Conservation (phyloP, 1,140 invertebrate species). For the Diabrotica undecimpunctata region DNA sequence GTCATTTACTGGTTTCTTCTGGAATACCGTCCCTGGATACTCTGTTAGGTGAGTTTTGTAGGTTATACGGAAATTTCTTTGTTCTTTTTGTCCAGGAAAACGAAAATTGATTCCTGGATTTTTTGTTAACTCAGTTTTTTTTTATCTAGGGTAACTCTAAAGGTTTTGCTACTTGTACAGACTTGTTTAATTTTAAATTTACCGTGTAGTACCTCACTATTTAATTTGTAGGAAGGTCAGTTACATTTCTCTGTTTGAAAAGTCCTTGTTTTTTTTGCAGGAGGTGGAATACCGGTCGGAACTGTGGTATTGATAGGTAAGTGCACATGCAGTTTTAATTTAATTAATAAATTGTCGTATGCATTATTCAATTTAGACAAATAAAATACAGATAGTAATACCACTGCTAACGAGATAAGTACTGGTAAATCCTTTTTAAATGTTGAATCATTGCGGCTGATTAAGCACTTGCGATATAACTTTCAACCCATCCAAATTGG, state of each 20-base stretch:
- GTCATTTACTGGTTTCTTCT: conserved; percentile 64
- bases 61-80: conserved; percentile 31
- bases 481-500: too few species aligned
- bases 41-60: conserved; percentile 54
- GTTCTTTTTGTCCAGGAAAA: conserved; percentile 23
- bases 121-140: too few species aligned
- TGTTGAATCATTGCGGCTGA: too few species aligned
- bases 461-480: too few species aligned
- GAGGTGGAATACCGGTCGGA: conserved; percentile 59
- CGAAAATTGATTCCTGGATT: too few species aligned
- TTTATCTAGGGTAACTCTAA: too few species aligned
- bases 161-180: neutral
- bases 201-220: neutral
- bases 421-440: too few species aligned
- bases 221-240: neutral
- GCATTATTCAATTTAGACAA: too few species aligned
- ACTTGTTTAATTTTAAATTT: conserved; percentile 12
- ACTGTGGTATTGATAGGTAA: conserved; percentile 58
- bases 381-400: too few species aligned
- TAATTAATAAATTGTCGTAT: too few species aligned
- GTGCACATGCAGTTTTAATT: conserved; percentile 18
- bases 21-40: conserved; percentile 69
- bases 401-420: too few species aligned
- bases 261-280: conserved; percentile 43
- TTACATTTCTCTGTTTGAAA: conserved; percentile 14